Evolutionary conservation across 1,140 invertebrate species (phyloP).

Genomic region (Berghia stephanieae): DNA sequence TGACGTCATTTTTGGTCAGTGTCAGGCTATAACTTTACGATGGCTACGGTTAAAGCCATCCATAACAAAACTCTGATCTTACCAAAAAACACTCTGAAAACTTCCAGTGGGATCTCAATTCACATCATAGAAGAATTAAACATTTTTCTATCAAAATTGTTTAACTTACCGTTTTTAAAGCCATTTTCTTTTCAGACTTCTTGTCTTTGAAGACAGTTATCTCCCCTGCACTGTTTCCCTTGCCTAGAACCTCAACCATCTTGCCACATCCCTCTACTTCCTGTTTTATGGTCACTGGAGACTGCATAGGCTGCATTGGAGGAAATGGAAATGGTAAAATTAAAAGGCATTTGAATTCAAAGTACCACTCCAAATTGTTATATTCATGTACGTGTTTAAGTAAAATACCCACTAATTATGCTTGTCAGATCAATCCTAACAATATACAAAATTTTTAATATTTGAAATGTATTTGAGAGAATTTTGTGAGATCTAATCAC

Average conservation of each 20-base stretch:
- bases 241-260: neutral
- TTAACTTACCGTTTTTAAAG: constrained; percentile 11
- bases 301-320: no score
- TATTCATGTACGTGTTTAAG: neutral
- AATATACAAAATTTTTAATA: neutral
- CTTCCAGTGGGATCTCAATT: no score
- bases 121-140: neutral
- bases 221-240: neutral
- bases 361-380: neutral
- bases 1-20: no score
- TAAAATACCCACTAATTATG: neutral
- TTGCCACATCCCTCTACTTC: neutral
- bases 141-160: neutral
- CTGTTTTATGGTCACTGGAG: no score
- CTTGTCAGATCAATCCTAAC: neutral
- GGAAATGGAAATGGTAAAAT: no score
- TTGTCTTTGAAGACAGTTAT: constrained; percentile 4
- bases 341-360: neutral
- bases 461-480: no score
- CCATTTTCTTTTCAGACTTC: neutral
- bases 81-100: no score
- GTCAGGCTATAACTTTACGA: no score
- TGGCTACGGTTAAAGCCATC: no score
- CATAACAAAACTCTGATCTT: no score
- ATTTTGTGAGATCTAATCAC: no score